phyloP scores from a whole-genome alignment of 2,113 vertebrate genomes.

The Dicrurus megarhynchus region DNA sequence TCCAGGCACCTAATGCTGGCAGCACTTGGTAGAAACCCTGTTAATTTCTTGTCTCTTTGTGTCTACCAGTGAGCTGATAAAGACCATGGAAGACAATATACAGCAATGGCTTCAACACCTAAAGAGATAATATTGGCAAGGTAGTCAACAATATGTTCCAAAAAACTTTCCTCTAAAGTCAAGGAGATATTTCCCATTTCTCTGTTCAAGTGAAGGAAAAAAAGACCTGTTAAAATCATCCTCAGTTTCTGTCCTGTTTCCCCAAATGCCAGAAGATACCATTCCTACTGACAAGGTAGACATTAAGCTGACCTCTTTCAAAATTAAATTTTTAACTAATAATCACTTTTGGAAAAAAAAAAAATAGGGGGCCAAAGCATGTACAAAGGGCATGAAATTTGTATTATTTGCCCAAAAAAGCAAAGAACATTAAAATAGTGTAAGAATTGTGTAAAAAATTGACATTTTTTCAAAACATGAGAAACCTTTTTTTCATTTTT shows the following conservation, averaged over 20 bases:
- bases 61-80: background rate
- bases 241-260: fast-evolving
- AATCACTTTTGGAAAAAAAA: background rate
- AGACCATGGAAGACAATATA: background rate
- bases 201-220: background rate
- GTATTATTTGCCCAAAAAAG: background rate
- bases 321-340: background rate
- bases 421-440: background rate
- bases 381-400: background rate
- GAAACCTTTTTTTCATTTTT: background rate
- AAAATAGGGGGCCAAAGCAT: fast-evolving
- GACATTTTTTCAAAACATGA: background rate
- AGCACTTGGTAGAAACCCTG: background rate
- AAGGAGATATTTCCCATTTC: background rate
- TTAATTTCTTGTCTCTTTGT: background rate
- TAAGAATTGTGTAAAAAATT: background rate
- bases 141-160: background rate
- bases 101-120: background rate
- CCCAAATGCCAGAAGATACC: background rate
- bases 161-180: background rate
- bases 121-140: background rate
- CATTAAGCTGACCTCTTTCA: fast-evolving
- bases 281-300: background rate
- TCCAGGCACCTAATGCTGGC: background rate
- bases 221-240: background rate